Conservation (phyloP, 1,140 invertebrate genomes). For the Cyclina sinensis region DNA sequence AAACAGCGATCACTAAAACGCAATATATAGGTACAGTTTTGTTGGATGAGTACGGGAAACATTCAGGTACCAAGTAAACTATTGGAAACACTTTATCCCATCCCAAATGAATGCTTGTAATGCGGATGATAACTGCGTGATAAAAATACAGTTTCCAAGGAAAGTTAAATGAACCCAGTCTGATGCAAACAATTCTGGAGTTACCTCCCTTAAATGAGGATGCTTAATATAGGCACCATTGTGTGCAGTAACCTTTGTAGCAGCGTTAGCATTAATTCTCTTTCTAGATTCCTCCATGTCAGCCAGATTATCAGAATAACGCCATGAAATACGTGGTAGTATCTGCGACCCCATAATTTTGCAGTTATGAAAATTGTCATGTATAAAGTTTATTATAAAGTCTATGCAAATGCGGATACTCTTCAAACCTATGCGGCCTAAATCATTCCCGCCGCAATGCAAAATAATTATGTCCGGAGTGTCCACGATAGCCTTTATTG, state of each 20-base stretch:
- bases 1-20: too few species aligned
- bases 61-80: too few species aligned
- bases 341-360: background rate
- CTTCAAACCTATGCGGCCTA: too few species aligned
- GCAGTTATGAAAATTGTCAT: background rate
- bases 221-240: background rate
- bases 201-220: background rate
- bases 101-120: background rate
- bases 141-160: background rate
- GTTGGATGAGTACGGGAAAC: too few species aligned
- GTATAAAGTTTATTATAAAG: background rate
- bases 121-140: background rate
- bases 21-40: too few species aligned
- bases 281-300: too few species aligned
- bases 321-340: background rate
- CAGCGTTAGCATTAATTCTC: too few species aligned
- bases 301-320: too few species aligned
- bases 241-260: background rate
- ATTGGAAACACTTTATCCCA: too few species aligned
- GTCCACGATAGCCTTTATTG: too few species aligned
- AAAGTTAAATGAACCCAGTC: background rate
- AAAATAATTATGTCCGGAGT: background rate
- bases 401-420: too few species aligned
- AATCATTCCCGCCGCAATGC: too few species aligned
- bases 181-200: background rate